A percentile compares a stretch with the other conserved stretches of the same genome.
These are phyloP conservation scores for Andrena praecox DNA, from an alignment of 2,888 invertebrate genomes.

Conservation along the genomic window DNA sequence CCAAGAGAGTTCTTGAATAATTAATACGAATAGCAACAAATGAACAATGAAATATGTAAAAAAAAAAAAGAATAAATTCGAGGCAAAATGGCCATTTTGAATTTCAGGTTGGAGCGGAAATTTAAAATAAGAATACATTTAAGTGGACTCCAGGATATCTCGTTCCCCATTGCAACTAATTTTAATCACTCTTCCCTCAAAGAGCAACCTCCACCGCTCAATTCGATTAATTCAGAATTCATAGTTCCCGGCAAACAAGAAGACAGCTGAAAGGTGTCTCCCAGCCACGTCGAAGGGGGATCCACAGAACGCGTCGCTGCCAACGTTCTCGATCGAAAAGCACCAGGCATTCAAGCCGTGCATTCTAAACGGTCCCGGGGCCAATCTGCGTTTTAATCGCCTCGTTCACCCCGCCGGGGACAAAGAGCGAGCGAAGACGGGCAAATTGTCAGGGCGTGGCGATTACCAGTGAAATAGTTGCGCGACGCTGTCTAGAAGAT, in stretches of 20 bases:
- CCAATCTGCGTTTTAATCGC: conserved; percentile 61
- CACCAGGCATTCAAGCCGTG: conserved; percentile 7
- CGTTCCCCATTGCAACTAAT: background rate
- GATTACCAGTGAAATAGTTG: conserved; percentile 25
- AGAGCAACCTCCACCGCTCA: background rate
- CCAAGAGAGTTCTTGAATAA: background rate
- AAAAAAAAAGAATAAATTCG: background rate
- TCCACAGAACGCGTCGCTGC: background rate
- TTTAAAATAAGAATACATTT: background rate
- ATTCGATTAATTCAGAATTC: conserved; percentile 28
- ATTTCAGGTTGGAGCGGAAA: background rate
- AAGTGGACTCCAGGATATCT: background rate
- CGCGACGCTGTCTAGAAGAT: conserved; percentile 22
- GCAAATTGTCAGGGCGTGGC: conserved; percentile 22
- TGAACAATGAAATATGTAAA: background rate
- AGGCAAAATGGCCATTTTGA: background rate
- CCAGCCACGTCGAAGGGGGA: background rate
- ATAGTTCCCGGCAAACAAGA: conserved; percentile 9
- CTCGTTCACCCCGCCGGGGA: conserved; percentile 40
- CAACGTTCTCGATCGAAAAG: background rate
- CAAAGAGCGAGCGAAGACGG: conserved; percentile 39
- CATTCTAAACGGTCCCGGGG: conserved; percentile 15
- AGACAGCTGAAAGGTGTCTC: background rate
- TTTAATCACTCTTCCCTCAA: background rate
- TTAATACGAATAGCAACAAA: background rate